phyloP scores from a whole-genome alignment of 2,113 vertebrate species.

The Catharus minimus region DNA sequence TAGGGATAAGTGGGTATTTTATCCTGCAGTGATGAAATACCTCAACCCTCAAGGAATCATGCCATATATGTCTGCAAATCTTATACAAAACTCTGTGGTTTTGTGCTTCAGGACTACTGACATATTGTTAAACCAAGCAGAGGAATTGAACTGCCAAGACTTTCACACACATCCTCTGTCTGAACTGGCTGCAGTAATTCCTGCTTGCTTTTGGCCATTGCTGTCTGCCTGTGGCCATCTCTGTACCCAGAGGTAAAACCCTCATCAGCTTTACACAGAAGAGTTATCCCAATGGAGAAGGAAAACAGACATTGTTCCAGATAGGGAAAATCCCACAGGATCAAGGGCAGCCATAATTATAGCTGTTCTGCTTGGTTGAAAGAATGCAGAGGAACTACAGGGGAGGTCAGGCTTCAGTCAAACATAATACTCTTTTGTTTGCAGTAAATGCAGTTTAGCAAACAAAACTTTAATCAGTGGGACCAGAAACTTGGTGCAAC shows the following conservation, averaged over 20 bases:
- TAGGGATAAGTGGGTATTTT: background rate
- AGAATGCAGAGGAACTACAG: background rate
- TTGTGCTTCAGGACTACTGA: background rate
- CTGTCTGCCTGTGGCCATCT: background rate
- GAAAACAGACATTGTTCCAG: slow-evolving; percentile 7
- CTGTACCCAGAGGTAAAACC: background rate
- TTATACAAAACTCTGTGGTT: background rate
- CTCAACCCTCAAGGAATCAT: background rate
- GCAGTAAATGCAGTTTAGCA: background rate
- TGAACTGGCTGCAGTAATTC: background rate
- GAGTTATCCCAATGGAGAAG: background rate
- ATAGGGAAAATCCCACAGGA: background rate
- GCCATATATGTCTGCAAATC: background rate
- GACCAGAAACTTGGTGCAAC: background rate
- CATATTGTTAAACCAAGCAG: background rate
- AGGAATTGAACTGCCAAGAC: background rate
- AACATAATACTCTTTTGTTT: background rate
- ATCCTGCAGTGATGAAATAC: background rate
- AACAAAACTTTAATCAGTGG: background rate
- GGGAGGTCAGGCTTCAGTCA: background rate
- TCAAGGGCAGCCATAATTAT: background rate
- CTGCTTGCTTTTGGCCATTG: background rate
- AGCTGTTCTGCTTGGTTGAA: background rate
- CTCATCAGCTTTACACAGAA: background rate
- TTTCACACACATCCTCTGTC: background rate